Conservation (phyloP, 1,140 invertebrate genomes). For the Ganaspis sp. region DNA sequence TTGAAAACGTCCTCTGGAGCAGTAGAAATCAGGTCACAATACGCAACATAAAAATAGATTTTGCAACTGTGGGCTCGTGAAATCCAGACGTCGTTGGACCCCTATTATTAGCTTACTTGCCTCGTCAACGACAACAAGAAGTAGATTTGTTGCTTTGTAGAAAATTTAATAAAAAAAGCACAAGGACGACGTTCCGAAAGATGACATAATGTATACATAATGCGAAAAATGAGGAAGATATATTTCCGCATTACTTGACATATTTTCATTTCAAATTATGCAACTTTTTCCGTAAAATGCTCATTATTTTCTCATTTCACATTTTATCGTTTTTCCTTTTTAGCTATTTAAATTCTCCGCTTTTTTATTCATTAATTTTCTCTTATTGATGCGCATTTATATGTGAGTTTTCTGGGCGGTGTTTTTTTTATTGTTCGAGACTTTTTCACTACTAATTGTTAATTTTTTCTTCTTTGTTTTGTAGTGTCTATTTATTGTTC, state of each 20-base stretch:
- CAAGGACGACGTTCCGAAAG: not conserved
- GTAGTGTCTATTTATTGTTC: too few relatives aligned
- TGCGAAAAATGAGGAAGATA: not conserved
- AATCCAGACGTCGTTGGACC: slow-evolving; percentile 24
- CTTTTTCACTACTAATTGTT: too few relatives aligned
- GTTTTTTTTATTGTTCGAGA: too few relatives aligned
- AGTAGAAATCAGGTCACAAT: slow-evolving; percentile 16
- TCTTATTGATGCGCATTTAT: too few relatives aligned
- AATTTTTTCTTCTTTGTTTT: too few relatives aligned
- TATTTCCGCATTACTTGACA: not conserved
- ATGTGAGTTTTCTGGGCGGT: too few relatives aligned
- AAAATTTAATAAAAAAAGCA: not conserved
- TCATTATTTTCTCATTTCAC: too few relatives aligned
- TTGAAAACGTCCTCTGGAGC: slow-evolving; percentile 3
- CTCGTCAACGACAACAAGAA: not conserved
- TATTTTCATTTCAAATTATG: not conserved
- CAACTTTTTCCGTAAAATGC: too few relatives aligned
- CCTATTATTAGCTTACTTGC: slow-evolving; percentile 21
- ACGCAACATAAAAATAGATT: slow-evolving; percentile 24
- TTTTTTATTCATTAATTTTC: too few relatives aligned
- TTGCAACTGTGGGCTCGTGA: slow-evolving; percentile 20
- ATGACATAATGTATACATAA: not conserved
- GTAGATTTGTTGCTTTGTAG: not conserved
- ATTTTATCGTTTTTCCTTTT: too few relatives aligned
- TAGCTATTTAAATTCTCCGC: too few relatives aligned